Evolutionary conservation across 2,888 invertebrate genomes (phyloP).

Genomic region (Mimachlamys varia): DNA sequence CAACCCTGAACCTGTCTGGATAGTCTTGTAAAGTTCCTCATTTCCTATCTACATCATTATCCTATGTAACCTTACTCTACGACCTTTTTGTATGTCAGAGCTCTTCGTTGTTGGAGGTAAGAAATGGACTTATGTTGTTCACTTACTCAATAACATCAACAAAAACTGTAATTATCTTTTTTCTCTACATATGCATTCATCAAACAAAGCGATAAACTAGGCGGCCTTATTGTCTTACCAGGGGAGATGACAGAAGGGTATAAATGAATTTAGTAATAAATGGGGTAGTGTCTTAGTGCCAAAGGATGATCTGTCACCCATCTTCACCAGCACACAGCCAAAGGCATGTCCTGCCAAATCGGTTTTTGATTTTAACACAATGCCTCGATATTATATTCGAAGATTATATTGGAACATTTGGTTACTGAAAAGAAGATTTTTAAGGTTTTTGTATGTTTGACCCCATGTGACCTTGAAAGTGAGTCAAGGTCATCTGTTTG

Average conservation of each 20-base stretch:
- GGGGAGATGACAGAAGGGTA: neutral
- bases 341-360: neutral
- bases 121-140: neutral
- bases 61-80: neutral
- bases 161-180: conserved; percentile 8
- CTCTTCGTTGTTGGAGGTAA: neutral
- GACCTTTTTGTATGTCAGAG: neutral
- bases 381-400: neutral
- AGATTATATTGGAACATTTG: too few species aligned
- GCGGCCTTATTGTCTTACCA: neutral
- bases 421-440: too few species aligned
- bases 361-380: neutral
- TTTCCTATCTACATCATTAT: neutral
- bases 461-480: too few species aligned
- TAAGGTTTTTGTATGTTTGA: too few species aligned
- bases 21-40: neutral
- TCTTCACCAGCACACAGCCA: neutral
- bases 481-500: too few species aligned
- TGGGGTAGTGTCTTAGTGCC: conserved; percentile 5
- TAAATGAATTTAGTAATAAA: conserved; percentile 21
- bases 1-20: neutral
- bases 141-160: neutral
- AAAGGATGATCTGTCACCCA: neutral
- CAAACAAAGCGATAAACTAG: neutral
- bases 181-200: conserved; percentile 16